Conservation (phyloP, 2,113 vertebrate genomes). For the Pangasianodon gigas region DNA sequence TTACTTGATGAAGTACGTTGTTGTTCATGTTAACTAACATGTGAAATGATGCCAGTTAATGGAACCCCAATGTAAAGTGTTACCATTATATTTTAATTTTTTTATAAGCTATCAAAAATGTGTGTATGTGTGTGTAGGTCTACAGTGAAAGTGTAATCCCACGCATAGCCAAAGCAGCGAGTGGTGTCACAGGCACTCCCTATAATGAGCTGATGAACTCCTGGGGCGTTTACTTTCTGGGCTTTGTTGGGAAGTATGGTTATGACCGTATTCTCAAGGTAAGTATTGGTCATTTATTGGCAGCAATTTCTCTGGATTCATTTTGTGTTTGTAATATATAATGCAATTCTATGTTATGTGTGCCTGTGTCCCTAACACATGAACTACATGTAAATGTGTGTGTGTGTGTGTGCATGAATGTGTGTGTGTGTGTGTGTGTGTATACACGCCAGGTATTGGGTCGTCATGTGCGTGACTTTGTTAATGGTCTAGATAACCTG, state of each 20-base stretch:
- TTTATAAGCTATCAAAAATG: not conserved
- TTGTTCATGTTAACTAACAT: not conserved
- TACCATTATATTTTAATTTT: not conserved
- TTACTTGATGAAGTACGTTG: not conserved
- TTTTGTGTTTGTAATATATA: not conserved
- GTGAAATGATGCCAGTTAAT: not conserved
- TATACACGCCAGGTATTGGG: conserved; percentile 66
- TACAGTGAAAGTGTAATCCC: conserved; percentile 76
- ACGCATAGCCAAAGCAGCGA: conserved; percentile 73
- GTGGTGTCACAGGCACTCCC: conserved; percentile 73
- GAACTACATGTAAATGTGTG: not conserved
- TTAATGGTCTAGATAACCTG: conserved; percentile 76
- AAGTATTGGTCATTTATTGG: not conserved
- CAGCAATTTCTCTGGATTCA: not conserved
- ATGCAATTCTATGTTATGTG: not conserved
- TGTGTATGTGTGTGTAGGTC: conserved; percentile 61
- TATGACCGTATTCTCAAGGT: conserved; percentile 77
- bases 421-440: not conserved
- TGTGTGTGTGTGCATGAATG: not conserved
- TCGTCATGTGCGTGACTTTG: conserved; percentile 74
- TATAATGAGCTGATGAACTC: conserved; percentile 80
- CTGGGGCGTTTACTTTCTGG: conserved; percentile 77
- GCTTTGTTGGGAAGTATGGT: conserved; percentile 76
- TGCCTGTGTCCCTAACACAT: not conserved
- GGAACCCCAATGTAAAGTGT: not conserved